Base-by-base conservation (phyloP, 2,888 invertebrate genomes). In the Alsophila aescularia region DNA sequence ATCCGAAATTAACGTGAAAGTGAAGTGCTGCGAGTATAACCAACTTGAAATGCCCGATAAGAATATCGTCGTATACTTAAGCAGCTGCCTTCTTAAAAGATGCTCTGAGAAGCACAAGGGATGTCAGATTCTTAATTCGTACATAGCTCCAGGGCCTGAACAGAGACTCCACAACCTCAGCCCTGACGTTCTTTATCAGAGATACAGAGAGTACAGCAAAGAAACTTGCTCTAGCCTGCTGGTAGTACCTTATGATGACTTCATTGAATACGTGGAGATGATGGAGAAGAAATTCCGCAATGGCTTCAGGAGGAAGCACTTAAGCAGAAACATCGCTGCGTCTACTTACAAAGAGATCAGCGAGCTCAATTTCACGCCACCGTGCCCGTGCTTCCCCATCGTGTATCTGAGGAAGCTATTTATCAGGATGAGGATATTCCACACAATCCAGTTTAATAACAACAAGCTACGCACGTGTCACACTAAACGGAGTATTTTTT, bases 381-480 rank as follows among this genome's bases (percentile, higher is more conserved):
- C 61, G 2, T 64, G 64, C 24, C 58, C 61, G 2, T 64, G 64
- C 54, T 64, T 64, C 50, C 64, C 64, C 13, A 54, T 54, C 31
- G 64, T 54, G 34, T 62, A 64, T 31, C 31, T 64, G 34, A 52
- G 48, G 47, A 58, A 56, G 37, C 58, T 64, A 9, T 64, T 64
- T 43, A 60, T 64, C 13, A 36, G 64, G 0, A 60, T 62, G 37
- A 56, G 62, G 24, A 62, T 64, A 35, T 62, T 54, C 41, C 58
- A 60, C 43, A 52, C 54, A 9, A 39, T 64, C 10, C 62, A 62
- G 13, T 40, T 31, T 9, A 64, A 64, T 27, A 62, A 64, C 21
- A 51, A 50, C 10, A 50, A 45, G n/a, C 32, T 50, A 31, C 14
- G 40, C 0, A 3, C 29, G 0, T 21, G 12, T n/a, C 3, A 36